These are phyloP conservation scores for Eublepharis macularius DNA, from an alignment of 2,113 vertebrate genomes.

Conservation along the genomic window DNA sequence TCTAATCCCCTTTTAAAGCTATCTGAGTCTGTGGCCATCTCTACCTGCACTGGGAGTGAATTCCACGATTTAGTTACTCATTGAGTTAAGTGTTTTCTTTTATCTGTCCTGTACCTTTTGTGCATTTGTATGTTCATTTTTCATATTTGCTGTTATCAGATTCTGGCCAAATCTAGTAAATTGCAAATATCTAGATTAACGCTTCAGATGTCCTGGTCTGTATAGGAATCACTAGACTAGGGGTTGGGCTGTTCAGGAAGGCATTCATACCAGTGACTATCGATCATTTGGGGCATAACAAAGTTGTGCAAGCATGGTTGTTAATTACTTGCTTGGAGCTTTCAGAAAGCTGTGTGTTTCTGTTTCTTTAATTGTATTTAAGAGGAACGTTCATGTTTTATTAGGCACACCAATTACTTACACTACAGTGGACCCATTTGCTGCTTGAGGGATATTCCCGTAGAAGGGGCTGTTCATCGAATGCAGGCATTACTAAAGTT, in stretches of 20 bases:
- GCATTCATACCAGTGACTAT: background rate
- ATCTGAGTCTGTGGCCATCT: too few species aligned
- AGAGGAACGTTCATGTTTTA: background rate
- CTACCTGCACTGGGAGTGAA: too few species aligned
- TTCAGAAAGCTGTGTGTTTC: background rate
- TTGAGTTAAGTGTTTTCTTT: too few species aligned
- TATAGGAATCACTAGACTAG: background rate
- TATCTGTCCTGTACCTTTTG: too few species aligned
- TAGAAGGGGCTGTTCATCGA: background rate
- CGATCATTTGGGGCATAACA: background rate
- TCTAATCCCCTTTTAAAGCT: too few species aligned
- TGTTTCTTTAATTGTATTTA: background rate
- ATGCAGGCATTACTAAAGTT: background rate
- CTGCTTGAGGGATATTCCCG: background rate
- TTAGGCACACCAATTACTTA: background rate
- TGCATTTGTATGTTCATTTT: background rate
- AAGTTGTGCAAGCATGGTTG: background rate
- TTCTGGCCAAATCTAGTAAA: background rate
- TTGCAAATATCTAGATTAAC: background rate
- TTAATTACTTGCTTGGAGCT: background rate
- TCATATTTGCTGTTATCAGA: background rate
- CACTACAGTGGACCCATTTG: background rate
- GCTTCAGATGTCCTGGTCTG: background rate
- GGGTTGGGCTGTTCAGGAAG: background rate
- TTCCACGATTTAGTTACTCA: too few species aligned